A percentile compares a stretch with the other conserved stretches of the same genome.
Conservation (phyloP, 2,113 vertebrate genomes). For the Poeciliopsis prolifica region DNA sequence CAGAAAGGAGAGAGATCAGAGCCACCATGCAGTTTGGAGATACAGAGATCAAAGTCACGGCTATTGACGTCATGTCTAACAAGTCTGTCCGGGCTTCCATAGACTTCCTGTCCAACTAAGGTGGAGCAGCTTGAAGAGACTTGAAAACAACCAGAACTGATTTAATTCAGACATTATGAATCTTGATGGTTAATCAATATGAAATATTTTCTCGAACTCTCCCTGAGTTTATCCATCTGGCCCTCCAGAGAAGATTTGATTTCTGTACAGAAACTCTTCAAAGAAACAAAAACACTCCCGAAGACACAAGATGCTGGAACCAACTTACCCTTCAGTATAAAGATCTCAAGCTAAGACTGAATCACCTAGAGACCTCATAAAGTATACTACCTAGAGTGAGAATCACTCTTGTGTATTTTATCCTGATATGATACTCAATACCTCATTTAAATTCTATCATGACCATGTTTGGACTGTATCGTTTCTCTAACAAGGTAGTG, state of each 20-base stretch:
- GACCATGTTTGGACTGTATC: slow-evolving; percentile 1
- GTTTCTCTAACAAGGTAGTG: not conserved
- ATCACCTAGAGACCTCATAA: not conserved
- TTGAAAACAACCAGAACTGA: slow-evolving; percentile 29
- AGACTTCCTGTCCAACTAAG: slow-evolving; percentile 94
- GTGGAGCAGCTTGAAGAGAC: slow-evolving; percentile 45
- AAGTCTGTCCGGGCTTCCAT: slow-evolving; percentile 87
- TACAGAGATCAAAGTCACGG: slow-evolving; percentile 94
- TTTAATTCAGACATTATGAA: not conserved
- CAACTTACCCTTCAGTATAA: not conserved
- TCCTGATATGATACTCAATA: slow-evolving; percentile 11
- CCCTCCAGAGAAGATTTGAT: not conserved
- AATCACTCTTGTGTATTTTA: slow-evolving; percentile 2
- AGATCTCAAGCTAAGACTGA: not conserved
- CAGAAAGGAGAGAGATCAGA: slow-evolving; percentile 88
- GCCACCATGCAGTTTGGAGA: slow-evolving; percentile 96
- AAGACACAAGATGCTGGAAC: not conserved
- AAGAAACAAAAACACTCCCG: slow-evolving; percentile 1
- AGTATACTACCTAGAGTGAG: slow-evolving; percentile 40
- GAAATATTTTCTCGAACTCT: not conserved
- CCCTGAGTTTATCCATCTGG: not conserved
- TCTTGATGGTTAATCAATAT: not conserved
- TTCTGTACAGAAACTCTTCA: not conserved
- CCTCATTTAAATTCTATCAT: slow-evolving; percentile 34
- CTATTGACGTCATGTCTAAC: slow-evolving; percentile 86